phyloP scores from a whole-genome alignment of 2,797 vertebrate genomes.

The Amblyraja radiata region DNA sequence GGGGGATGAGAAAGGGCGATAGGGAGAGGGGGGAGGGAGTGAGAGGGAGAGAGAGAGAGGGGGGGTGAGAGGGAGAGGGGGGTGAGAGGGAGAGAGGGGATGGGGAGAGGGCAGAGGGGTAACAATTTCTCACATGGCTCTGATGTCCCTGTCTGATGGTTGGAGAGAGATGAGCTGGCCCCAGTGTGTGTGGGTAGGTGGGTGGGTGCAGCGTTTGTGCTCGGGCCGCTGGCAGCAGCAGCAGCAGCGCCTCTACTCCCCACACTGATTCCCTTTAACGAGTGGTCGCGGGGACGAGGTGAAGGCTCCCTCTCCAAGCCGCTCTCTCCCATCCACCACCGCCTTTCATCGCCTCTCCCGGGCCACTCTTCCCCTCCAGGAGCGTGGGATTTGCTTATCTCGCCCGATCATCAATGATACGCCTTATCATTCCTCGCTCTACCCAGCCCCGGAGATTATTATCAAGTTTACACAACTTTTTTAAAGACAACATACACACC shows the following conservation, averaged over 20 bases:
- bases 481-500: neutral
- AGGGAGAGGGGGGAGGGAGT: too few species aligned
- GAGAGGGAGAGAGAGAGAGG: too few species aligned
- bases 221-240: too few species aligned
- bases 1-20: too few species aligned
- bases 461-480: neutral
- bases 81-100: too few species aligned
- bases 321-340: slow-evolving; percentile 39
- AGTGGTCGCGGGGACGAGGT: neutral
- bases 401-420: slow-evolving; percentile 51
- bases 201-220: too few species aligned
- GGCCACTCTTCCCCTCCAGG: slow-evolving; percentile 60
- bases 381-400: slow-evolving; percentile 50
- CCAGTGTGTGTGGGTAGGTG: neutral
- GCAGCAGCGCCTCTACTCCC: neutral
- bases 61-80: too few species aligned
- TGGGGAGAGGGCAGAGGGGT: too few species aligned
- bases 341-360: slow-evolving; percentile 52
- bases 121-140: too few species aligned
- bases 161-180: neutral
- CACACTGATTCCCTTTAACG: neutral
- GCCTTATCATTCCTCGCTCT: slow-evolving; percentile 58
- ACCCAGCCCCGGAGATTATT: slow-evolving; percentile 66
- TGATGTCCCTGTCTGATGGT: too few species aligned
- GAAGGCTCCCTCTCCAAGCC: neutral